Evolutionary conservation across 1,140 invertebrate genomes (phyloP).

Genomic region (Drosophila melanica): DNA sequence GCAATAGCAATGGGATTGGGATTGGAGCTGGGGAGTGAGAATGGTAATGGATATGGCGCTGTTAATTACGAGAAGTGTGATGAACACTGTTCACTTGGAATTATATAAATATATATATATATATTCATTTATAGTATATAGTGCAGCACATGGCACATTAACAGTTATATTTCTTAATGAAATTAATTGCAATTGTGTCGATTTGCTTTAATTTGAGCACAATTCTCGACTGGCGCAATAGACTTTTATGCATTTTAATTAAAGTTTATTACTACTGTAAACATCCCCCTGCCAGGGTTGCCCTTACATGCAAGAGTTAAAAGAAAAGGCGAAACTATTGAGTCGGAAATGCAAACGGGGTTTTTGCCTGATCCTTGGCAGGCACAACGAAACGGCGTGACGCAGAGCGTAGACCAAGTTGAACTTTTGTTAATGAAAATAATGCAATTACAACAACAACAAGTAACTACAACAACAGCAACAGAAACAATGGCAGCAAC

Average conservation of each 20-base stretch:
- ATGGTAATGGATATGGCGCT: conserved; percentile 23
- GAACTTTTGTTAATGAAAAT: conserved; percentile 82
- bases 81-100: conserved; percentile 19
- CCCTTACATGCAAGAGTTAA: not conserved
- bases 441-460: conserved; percentile 66
- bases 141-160: conserved; percentile 40
- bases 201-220: conserved; percentile 55
- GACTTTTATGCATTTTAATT: conserved; percentile 72
- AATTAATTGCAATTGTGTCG: conserved; percentile 67
- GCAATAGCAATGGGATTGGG: conserved; percentile 40
- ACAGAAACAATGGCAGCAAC: conserved; percentile 8
- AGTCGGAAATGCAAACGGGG: conserved; percentile 64
- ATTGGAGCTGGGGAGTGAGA: conserved; percentile 4
- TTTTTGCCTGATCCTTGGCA: conserved; percentile 9
- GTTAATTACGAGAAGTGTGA: conserved; percentile 55
- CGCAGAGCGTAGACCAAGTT: conserved; percentile 55
- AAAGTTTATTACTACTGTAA: conserved; percentile 71
- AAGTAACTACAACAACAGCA: conserved; percentile 17
- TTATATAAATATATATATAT: conserved; percentile 13
- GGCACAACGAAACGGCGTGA: conserved; percentile 34
- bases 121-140: conserved; percentile 13
- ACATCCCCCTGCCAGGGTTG: conserved; percentile 8
- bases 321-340: conserved; percentile 46
- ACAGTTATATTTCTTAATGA: conserved; percentile 68
- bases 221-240: conserved; percentile 34